Evolutionary conservation across 2,797 vertebrate genomes (phyloP), one percentile per base, ranked within the genome.

Genomic region (Arrhamphus sclerolepis): DNA sequence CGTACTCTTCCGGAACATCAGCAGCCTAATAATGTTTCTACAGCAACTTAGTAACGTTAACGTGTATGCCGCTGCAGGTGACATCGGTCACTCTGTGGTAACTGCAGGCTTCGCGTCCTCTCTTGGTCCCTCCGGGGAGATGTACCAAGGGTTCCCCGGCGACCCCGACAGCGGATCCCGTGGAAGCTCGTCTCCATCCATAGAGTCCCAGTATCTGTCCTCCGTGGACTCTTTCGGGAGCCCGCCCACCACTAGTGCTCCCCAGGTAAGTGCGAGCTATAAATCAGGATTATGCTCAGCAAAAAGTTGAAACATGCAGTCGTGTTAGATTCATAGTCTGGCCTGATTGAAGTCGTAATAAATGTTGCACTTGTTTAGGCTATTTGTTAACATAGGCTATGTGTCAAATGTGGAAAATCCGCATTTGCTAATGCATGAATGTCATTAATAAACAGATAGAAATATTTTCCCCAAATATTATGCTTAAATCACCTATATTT

Each of bases 221-320:
- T 97, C 97, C 55, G 95, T 98, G 94, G 96, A 98, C 84, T 98
- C 97, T 77, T 98, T 98, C 84, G 96, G 96, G 81, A 97, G 96
- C 87, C 96, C 96, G 59, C 91, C 94, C 78, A 91, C 94, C 85
- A 93, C 95, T 88, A 91, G 92, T 87, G 92, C 94, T 85, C 93
- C 94, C 57, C 96, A 97, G 94, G 96, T 97, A 88, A 90, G 90
- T 16, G 43, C 16, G 21, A 46, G 40, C 26, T 29, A 26, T 7
- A 14, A 41, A 18, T n/a, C 6, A 24, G 13, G 34, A 38, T 14
- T 14, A 14, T 40, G 10, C 38, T 17, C 4, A 38, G 6, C 6
- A 14, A 49, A 18, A 34, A 19, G 11, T 3, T 16, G 5, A 6
- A 13, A 5, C 6, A 14, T 38, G 40, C 20, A 16, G 1, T 18